Evolutionary conservation across 2,888 invertebrate genomes (phyloP).

Genomic region (Rosalia funebris): DNA sequence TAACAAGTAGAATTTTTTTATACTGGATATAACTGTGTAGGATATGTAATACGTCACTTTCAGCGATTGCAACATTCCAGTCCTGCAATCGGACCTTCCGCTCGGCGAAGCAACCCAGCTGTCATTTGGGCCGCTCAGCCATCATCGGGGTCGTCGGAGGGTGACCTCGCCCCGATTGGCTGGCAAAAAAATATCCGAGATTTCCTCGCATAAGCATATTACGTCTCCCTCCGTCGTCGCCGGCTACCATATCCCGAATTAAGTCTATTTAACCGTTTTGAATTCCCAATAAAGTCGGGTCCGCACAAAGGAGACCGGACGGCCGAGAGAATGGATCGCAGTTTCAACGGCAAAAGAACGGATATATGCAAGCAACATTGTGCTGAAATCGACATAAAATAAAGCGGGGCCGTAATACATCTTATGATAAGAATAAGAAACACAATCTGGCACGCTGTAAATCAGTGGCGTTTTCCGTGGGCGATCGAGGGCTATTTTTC

Average conservation of each 20-base stretch:
- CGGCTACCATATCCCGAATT: constrained; percentile 32
- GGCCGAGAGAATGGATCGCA: constrained; percentile 26
- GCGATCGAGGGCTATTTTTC: not conserved
- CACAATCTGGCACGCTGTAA: constrained; percentile 46
- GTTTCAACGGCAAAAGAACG: constrained; percentile 37
- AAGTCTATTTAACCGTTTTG: constrained; percentile 43
- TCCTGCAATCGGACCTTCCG: too few relatives aligned
- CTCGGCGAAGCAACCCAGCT: too few relatives aligned
- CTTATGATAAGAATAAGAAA: constrained; percentile 57
- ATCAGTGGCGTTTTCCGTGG: constrained; percentile 15
- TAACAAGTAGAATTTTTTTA: too few relatives aligned
- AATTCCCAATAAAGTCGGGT: constrained; percentile 40
- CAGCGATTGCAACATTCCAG: too few relatives aligned
- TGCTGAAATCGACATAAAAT: constrained; percentile 61
- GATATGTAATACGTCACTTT: too few relatives aligned
- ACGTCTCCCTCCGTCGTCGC: constrained; percentile 10
- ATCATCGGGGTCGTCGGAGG: too few relatives aligned
- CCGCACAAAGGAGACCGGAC: constrained; percentile 38
- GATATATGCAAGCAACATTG: constrained; percentile 50
- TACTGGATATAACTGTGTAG: too few relatives aligned
- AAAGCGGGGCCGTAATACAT: constrained; percentile 54
- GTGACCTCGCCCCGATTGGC: too few relatives aligned
- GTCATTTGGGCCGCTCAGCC: too few relatives aligned
- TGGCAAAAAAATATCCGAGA: not conserved
- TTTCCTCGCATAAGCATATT: constrained; percentile 26